Percentiles rank a stretch among this genome's conserved stretches.
Conservation (phyloP, 2,888 invertebrate species). For the Acrocyrtus sp. region DNA sequence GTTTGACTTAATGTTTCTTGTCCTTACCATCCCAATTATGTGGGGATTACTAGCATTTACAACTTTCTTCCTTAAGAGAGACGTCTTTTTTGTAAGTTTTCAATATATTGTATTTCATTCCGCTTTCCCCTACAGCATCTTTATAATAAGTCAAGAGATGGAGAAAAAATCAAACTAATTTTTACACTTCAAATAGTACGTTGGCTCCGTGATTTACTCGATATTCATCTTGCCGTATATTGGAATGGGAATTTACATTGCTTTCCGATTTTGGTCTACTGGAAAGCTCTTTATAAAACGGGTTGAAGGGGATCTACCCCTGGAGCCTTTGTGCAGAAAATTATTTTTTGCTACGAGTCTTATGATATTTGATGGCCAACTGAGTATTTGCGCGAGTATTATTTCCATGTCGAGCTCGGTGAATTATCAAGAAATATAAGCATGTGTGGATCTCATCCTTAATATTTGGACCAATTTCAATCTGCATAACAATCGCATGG, state of each 20-base stretch:
- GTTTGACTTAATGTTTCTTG: constrained; percentile 51
- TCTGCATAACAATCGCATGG: constrained; percentile 39
- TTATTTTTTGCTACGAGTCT: constrained; percentile 53
- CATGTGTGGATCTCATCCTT: constrained; percentile 51
- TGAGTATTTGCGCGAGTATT: constrained; percentile 52
- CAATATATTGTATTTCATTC: constrained; percentile 3
- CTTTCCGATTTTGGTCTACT: constrained; percentile 47
- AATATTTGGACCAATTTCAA: constrained; percentile 48
- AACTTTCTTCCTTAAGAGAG: constrained; percentile 53
- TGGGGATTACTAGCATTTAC: constrained; percentile 55
- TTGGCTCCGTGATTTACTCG: constrained; percentile 51
- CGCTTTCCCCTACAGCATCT: neutral
- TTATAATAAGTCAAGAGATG: neutral
- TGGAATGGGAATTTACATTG: constrained; percentile 49
- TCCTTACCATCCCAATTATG: constrained; percentile 52
- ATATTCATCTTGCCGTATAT: constrained; percentile 50
- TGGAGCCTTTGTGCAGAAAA: constrained; percentile 48
- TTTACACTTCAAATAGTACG: constrained; percentile 27
- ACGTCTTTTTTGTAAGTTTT: constrained; percentile 54
- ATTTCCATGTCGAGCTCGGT: constrained; percentile 54
- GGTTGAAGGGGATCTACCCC: constrained; percentile 43
- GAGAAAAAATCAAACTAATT: too few relatives aligned
- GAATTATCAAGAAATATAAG: constrained; percentile 34
- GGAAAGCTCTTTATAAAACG: constrained; percentile 51
- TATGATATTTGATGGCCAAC: constrained; percentile 55